A percentile compares a stretch with the other conserved stretches of the same genome.
phyloP scores from a whole-genome alignment of 1,140 invertebrate genomes.

The Ceratina australensis region DNA sequence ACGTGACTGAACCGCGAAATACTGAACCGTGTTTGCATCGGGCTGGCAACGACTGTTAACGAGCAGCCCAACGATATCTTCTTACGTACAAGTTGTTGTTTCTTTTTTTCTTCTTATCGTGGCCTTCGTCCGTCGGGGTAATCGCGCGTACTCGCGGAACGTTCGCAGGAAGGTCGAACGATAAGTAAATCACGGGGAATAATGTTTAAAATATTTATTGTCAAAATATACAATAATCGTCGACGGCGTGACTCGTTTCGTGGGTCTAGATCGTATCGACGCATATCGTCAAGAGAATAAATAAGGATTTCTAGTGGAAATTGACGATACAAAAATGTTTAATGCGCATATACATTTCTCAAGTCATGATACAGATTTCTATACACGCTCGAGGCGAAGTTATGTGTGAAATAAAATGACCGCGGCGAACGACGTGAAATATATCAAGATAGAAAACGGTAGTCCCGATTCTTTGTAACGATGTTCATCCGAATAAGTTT shows the following conservation, averaged over 20 bases:
- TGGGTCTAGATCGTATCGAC: conserved; percentile 38
- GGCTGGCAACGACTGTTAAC: too few relatives aligned
- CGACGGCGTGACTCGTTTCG: conserved; percentile 56
- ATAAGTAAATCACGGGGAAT: background rate
- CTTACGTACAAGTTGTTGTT: too few relatives aligned
- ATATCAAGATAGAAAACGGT: background rate
- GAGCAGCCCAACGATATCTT: too few relatives aligned
- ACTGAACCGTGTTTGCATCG: too few relatives aligned
- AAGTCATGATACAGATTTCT: conserved; percentile 56
- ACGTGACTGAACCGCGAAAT: background rate
- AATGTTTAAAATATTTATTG: conserved; percentile 75
- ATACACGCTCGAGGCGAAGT: conserved; percentile 37
- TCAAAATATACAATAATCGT: conserved; percentile 69
- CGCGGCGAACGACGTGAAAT: conserved; percentile 14
- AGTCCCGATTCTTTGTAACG: conserved; percentile 21
- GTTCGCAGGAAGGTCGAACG: too few relatives aligned
- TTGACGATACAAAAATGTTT: conserved; percentile 59
- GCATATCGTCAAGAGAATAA: conserved; percentile 65
- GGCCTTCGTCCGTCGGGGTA: too few relatives aligned
- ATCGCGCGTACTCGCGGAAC: too few relatives aligned
- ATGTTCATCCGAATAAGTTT: conserved; percentile 20
- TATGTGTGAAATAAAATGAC: conserved; percentile 33
- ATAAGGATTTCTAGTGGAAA: conserved; percentile 63
- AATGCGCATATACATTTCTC: conserved; percentile 50
- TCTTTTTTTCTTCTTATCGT: too few relatives aligned